Evolutionary conservation across 2,797 vertebrate species (phyloP).

Genomic region (Diglossa cyanea): DNA sequence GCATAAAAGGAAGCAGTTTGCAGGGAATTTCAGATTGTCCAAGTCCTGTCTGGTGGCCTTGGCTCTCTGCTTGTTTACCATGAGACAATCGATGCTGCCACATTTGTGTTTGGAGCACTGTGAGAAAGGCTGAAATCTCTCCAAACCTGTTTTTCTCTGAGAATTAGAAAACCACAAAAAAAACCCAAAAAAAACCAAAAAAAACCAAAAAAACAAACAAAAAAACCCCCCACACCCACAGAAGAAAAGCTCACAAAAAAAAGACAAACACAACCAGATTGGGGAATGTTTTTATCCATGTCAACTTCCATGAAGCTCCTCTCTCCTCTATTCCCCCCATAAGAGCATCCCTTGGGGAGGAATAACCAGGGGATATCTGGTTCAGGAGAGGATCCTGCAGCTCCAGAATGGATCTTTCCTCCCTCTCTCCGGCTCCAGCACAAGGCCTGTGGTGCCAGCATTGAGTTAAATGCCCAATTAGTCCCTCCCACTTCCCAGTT

Average conservation of each 20-base stretch:
- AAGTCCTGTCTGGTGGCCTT: background rate
- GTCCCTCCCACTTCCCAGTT: background rate
- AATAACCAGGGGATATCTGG: fast-evolving
- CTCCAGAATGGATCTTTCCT: background rate
- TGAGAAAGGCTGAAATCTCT: background rate
- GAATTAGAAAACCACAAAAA: background rate
- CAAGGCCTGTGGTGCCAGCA: background rate
- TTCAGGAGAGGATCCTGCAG: background rate
- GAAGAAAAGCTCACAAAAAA: background rate
- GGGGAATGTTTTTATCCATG: background rate
- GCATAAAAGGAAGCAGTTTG: background rate
- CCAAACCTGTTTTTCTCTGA: background rate
- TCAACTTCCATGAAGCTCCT: background rate
- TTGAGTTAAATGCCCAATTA: constrained; percentile 30
- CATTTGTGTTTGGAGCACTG: background rate
- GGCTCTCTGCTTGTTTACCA: background rate
- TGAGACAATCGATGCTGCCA: background rate
- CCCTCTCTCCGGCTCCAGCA: background rate
- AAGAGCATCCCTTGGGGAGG: background rate
- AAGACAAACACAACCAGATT: background rate
- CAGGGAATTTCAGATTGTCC: background rate
- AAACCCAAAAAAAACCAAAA: background rate
- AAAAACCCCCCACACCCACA: too few species aligned
- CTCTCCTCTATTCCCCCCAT: background rate
- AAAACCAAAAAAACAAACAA: background rate